Evolutionary conservation across 1,140 invertebrate species (phyloP).

Genomic region (Musca domestica): DNA sequence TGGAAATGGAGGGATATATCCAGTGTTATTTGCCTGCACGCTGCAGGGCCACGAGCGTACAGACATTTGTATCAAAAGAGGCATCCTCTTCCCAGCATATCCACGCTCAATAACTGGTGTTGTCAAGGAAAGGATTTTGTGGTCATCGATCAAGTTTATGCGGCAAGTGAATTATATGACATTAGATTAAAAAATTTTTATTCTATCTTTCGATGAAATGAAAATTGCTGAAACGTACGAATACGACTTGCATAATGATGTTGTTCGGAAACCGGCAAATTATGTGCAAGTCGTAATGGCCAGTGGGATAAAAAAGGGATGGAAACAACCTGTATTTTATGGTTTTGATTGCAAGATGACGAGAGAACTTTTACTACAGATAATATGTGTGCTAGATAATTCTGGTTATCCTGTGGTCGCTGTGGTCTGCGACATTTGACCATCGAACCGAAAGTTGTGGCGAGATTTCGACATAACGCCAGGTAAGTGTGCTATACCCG

Average conservation of each 20-base stretch:
- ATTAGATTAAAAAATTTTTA: neutral
- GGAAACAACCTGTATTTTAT: slow-evolving; percentile 50
- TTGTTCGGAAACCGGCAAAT: slow-evolving; percentile 2
- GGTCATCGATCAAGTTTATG: too few species aligned
- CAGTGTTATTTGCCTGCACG: too few species aligned
- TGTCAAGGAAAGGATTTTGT: slow-evolving; percentile 24
- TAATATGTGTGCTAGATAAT: neutral
- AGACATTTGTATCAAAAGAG: slow-evolving; percentile 26
- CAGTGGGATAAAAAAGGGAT: slow-evolving; percentile 34
- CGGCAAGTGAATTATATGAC: neutral
- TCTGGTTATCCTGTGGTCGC: neutral
- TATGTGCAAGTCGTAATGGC: too few species aligned
- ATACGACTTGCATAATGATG: neutral
- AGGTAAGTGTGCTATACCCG: too few species aligned
- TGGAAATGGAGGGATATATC: too few species aligned
- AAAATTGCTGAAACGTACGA: slow-evolving; percentile 1
- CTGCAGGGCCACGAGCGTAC: slow-evolving; percentile 25
- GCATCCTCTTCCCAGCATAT: slow-evolving; percentile 26
- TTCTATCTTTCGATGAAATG: slow-evolving; percentile 5
- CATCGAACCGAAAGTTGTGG: too few species aligned
- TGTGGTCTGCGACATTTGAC: neutral
- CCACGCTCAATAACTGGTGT: slow-evolving; percentile 27
- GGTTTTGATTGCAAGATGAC: slow-evolving; percentile 42
- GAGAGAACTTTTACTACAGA: neutral
- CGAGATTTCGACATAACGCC: too few species aligned